Base-by-base conservation (phyloP, 2,113 vertebrate genomes). In the Microcebus griseorufus region DNA sequence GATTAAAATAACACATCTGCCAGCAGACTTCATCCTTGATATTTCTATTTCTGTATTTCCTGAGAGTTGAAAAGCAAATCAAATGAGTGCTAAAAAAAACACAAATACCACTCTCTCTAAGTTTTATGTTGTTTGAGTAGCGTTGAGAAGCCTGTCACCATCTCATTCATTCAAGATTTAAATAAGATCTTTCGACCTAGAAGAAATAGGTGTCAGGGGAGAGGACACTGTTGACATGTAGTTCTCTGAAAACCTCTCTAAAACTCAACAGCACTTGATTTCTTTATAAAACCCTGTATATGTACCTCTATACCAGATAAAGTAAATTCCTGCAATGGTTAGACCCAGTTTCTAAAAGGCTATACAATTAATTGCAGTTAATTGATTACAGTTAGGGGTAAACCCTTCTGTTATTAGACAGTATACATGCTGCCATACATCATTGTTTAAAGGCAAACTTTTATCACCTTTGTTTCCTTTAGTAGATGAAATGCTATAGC, bases 11-110 rank as follows among this genome's bases (percentile, higher is more conserved):
- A 78, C 42, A 76, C 12, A 67, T 97, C 96, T 97, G 79, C 88
- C 92, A 95, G 32, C 53, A 96, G 75, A 86, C 39, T 10, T 82
- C 83, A 42, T 25, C 22, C 37, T 42, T 84, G 27, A 37, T 78
- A 80, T 62, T 89, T 94, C 60, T 80, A 94, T 96, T 96, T 97
- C 86, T 94, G 93, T 93, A 96, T 64, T 60, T 91, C 86, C 9
- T 69, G 92, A 95, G 87, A 83, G 90, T 55, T 93, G 90, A 95
- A 42, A 80, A 90, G 65, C 58, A 73, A 65, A 94, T 62, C 96
- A 93, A 34, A 97, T 92, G 75, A 96, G 88, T 81, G 88, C 93
- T 85, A 89, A 98, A 93, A 96, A 96, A 89, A 13, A 95, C 16
- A 78, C 2, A 93, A 87, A 97, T 93, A 87, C 25, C 27, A 53